Base-by-base conservation (phyloP, 2,113 vertebrate genomes). In the Paralichthys olivaceus region DNA sequence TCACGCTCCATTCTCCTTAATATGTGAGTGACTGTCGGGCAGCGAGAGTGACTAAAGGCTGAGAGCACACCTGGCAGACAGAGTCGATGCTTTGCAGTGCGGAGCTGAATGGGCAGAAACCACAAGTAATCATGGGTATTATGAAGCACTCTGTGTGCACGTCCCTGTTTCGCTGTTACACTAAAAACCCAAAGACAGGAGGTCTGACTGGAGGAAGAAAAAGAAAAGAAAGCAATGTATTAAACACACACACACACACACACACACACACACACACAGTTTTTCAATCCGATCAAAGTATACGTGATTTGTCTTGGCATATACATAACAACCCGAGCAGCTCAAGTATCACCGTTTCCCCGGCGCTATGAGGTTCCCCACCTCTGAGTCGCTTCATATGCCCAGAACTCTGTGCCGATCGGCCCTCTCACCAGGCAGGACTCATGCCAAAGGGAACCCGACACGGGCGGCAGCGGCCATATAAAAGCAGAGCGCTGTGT, bases 141-240 rank as follows among this genome's bases (percentile, higher is more conserved):
- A 89, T 87, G 84, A 56, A 81, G 85, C 71, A 86, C 55, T 79
- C 87, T 85, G 85, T 82, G 74, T 80, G 79, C 54, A 80, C 47
- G 65, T 67, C 68, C 79, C 58, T 81, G 12, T 73, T 76, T 69
- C 60, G 68, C 86, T 84, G 76, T 89, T 87, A 61, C 62, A 73
- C 80, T 79, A 4, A 28, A 77, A 84, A 89, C 79, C 83, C 83
- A 81, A 82, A 86, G 87, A 84, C 94, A 94, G 93, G 90, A 93
- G 92, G 89, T 91, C 84, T 19, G 87, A 82, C 82, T 87, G 81
- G 87, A 89, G 74, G 83, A 25, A 70, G 60, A 77, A 77, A 69
- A 91, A 92, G 89, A 79, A 86, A 91, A 89, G 87, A 91, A 86
- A n/a, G n/a, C n/a, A n/a, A n/a, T n/a, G n/a, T n/a, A n/a, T n/a